Evolutionary conservation across 1,140 invertebrate genomes (phyloP).

Genomic region (Anadara kagoshimensis): DNA sequence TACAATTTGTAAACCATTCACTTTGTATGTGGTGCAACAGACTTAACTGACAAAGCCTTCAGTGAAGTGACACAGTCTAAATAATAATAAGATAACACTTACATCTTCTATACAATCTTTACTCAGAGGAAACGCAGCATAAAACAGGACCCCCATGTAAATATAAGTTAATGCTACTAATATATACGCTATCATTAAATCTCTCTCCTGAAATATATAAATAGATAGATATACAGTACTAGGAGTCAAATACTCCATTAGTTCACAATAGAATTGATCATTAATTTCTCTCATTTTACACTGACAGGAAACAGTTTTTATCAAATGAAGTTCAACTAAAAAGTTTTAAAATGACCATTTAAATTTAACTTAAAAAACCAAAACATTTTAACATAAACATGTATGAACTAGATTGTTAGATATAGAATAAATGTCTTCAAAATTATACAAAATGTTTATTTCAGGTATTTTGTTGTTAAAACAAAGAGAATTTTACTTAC

Average conservation of each 20-base stretch:
- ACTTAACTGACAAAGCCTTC: not conserved
- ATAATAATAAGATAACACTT: slow-evolving; percentile 75
- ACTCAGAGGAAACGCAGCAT: slow-evolving; percentile 86
- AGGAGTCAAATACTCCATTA: too few relatives aligned
- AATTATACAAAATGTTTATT: too few relatives aligned
- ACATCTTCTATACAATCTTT: slow-evolving; percentile 94
- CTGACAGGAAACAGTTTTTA: too few relatives aligned
- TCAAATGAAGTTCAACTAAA: too few relatives aligned
- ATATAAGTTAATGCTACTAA: slow-evolving; percentile 90
- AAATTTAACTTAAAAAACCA: too few relatives aligned
- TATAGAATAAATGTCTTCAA: too few relatives aligned
- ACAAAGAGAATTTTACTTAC: slow-evolving; percentile 76
- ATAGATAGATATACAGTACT: not conserved
- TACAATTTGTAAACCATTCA: too few relatives aligned
- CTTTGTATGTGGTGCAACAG: not conserved
- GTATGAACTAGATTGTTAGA: too few relatives aligned
- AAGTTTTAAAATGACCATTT: too few relatives aligned
- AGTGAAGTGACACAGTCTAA: not conserved
- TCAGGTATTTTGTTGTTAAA: not conserved
- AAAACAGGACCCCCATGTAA: slow-evolving; percentile 87
- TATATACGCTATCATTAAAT: slow-evolving; percentile 88
- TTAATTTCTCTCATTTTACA: too few relatives aligned
- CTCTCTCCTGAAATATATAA: slow-evolving; percentile 81
- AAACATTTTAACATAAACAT: too few relatives aligned
- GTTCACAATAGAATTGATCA: too few relatives aligned